These are phyloP conservation scores for Hippopotamus amphibius DNA, from an alignment of 2,113 vertebrate genomes.

Conservation along the genomic window DNA sequence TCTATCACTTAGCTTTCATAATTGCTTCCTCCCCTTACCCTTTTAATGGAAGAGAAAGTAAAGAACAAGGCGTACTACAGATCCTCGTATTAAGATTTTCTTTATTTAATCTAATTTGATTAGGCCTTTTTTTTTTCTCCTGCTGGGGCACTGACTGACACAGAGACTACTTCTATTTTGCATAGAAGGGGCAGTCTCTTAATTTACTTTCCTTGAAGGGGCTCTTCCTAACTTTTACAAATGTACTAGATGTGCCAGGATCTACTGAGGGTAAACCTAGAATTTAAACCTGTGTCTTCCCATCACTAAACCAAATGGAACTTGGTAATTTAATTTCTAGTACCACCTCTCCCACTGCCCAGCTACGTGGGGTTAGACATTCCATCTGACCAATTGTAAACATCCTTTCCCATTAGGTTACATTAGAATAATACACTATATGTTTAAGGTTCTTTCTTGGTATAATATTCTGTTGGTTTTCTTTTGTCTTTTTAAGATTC, in stretches of 20 bases:
- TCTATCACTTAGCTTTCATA: background rate
- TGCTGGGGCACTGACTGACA: background rate
- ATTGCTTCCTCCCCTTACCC: background rate
- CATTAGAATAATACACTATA: background rate
- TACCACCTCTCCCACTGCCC: background rate
- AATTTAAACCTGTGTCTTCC: background rate
- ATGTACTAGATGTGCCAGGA: background rate
- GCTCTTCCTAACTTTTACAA: background rate
- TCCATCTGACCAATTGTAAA: background rate
- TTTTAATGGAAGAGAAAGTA: background rate
- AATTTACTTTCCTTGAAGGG: background rate
- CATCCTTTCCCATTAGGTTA: background rate
- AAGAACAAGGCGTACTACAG: background rate
- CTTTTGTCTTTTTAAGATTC: slow-evolving; percentile 8
- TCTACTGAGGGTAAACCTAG: background rate
- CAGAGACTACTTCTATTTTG: background rate
- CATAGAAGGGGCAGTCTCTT: background rate
- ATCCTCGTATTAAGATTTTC: background rate
- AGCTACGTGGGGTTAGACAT: background rate
- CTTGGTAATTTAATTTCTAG: background rate
- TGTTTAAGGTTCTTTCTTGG: background rate
- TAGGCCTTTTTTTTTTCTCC: background rate
- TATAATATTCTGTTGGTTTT: background rate
- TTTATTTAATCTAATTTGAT: background rate
- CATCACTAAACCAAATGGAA: background rate